phyloP scores from a whole-genome alignment of 1,140 invertebrate genomes.

The Penaeus japonicus region DNA sequence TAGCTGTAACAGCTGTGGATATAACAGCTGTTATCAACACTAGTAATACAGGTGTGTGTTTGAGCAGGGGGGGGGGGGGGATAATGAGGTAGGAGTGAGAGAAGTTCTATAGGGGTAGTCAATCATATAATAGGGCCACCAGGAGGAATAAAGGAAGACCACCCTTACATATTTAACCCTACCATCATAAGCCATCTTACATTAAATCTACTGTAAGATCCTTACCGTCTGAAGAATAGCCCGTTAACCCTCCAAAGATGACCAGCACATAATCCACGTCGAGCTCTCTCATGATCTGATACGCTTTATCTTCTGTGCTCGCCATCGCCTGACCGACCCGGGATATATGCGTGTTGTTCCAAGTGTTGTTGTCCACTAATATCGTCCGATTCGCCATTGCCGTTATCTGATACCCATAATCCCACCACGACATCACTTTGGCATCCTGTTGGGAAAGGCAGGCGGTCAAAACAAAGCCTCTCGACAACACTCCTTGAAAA shows the following conservation, averaged over 20 bases:
- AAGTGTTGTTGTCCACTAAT: conserved; percentile 99
- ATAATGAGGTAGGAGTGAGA: too few relatives aligned
- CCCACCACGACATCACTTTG: conserved; percentile 99
- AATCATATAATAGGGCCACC: too few relatives aligned
- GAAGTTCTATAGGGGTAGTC: too few relatives aligned
- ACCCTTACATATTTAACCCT: neutral
- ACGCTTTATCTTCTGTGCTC: conserved; percentile 93
- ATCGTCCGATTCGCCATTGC: conserved; percentile 99
- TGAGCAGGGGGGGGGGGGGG: too few relatives aligned
- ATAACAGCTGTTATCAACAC: too few relatives aligned
- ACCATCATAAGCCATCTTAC: neutral
- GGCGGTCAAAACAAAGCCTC: neutral
- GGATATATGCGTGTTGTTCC: conserved; percentile 99
- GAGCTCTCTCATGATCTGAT: conserved; percentile 96
- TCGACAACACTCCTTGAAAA: too few relatives aligned
- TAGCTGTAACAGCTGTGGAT: too few relatives aligned
- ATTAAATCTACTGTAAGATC: neutral
- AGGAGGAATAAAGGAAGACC: neutral
- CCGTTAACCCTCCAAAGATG: conserved; percentile 96
- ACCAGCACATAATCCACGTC: conserved; percentile 98
- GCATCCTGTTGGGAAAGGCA: conserved; percentile 65
- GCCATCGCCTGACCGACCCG: conserved; percentile 98
- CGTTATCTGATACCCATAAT: conserved; percentile 99
- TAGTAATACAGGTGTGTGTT: too few relatives aligned
- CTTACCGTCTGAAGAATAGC: conserved; percentile 96